These are phyloP conservation scores for Allophyes oxyacanthae DNA, from an alignment of 2,888 invertebrate species.

Conservation along the genomic window DNA sequence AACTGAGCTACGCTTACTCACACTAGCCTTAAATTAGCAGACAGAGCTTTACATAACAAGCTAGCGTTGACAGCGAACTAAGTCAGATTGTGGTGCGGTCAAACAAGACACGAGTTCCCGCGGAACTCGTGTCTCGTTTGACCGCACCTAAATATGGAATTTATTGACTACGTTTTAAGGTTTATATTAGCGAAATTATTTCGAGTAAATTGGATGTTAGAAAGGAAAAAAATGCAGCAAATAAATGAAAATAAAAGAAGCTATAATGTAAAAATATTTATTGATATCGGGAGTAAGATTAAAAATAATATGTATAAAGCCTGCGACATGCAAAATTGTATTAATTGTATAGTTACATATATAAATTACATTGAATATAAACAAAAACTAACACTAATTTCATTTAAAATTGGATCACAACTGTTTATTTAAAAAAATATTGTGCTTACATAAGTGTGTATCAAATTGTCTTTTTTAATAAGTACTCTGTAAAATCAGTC, in stretches of 20 bases:
- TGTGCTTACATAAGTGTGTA: conserved; percentile 19
- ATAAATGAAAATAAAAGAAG: conserved; percentile 4
- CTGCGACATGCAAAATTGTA: conserved; percentile 1
- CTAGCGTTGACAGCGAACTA: too few species aligned
- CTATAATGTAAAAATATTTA: conserved; percentile 20
- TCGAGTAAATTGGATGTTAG: too few species aligned
- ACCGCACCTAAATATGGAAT: too few species aligned
- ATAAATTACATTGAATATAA: not conserved
- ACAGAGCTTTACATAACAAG: too few species aligned
- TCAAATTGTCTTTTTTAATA: conserved; percentile 13
- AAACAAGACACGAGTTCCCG: too few species aligned
- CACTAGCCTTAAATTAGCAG: too few species aligned
- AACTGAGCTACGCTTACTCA: too few species aligned
- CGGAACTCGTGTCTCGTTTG: too few species aligned
- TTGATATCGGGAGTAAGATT: conserved; percentile 17
- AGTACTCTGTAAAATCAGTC: conserved; percentile 31
- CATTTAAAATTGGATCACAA: not conserved
- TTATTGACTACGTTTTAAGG: too few species aligned
- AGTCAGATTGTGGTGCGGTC: too few species aligned
- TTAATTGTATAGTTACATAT: not conserved
- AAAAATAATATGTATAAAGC: conserved; percentile 14
- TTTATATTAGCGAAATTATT: too few species aligned
- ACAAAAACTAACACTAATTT: conserved; percentile 1
- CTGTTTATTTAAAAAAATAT: conserved; percentile 6
- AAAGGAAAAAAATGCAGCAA: too few species aligned